A percentile compares a stretch with the other conserved stretches of the same genome.
These are phyloP conservation scores for Psylliodes chrysocephalus DNA, from an alignment of 2,888 invertebrate species.

Conservation along the genomic window DNA sequence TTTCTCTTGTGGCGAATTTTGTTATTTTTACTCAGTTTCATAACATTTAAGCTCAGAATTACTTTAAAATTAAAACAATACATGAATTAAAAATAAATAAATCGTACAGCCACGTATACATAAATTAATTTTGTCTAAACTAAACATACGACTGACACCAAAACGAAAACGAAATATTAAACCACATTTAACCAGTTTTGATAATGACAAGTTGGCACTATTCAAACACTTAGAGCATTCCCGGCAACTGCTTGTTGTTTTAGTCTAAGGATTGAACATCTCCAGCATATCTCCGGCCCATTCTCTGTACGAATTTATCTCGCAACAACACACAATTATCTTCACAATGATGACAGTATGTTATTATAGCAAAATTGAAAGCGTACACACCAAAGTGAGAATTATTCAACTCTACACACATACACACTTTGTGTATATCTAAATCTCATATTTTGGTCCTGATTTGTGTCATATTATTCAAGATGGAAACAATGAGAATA, in stretches of 20 bases:
- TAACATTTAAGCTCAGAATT: too few species aligned
- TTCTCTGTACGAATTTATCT: conserved; percentile 62
- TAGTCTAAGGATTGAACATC: conserved; percentile 48
- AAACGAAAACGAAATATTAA: conserved; percentile 22
- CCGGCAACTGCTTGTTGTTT: conserved; percentile 55
- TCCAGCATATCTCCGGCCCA: conserved; percentile 49
- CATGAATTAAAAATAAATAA: too few species aligned
- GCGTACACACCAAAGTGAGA: conserved; percentile 51
- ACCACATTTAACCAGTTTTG: conserved; percentile 35
- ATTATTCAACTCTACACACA: conserved; percentile 50
- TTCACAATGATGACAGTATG: conserved; percentile 60
- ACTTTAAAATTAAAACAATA: too few species aligned
- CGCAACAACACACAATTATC: conserved; percentile 61
- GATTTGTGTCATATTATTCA: conserved; percentile 53
- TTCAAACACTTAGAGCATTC: conserved; percentile 49
- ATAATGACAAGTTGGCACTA: conserved; percentile 60
- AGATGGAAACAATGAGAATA: conserved; percentile 27
- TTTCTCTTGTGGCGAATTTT: too few species aligned
- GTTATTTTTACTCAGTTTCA: too few species aligned
- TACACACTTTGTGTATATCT: conserved; percentile 50
- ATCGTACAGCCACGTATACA: too few species aligned
- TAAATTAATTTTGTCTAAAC: too few species aligned
- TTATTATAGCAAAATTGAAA: conserved; percentile 60
- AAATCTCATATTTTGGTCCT: conserved; percentile 54
- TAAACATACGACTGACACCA: not conserved